A percentile compares a stretch with the other conserved stretches of the same genome.
Conservation (phyloP, 2,113 vertebrate species). For the Reinhardtius hippoglossoides region DNA sequence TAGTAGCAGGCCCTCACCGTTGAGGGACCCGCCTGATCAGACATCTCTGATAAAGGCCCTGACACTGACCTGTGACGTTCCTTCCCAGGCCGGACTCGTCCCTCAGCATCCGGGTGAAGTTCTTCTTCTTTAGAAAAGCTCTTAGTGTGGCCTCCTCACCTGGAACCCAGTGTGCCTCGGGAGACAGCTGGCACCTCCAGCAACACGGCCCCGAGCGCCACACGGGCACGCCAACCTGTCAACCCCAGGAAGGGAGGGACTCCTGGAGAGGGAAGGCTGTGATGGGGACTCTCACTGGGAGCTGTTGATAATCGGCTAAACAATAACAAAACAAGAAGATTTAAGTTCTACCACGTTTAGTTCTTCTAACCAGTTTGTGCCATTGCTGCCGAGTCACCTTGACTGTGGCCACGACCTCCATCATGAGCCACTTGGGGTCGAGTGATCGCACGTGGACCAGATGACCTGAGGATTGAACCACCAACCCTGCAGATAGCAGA, state of each 20-base stretch:
- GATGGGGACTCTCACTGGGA: background rate
- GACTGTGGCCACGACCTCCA: too few species aligned
- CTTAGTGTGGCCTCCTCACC: background rate
- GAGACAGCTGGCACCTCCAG: background rate
- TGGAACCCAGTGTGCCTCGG: background rate
- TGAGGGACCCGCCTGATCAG: background rate
- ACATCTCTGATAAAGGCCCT: background rate
- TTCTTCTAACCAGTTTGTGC: too few species aligned
- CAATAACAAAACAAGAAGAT: background rate
- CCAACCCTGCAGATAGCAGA: background rate
- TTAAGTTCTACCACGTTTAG: too few species aligned
- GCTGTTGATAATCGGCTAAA: background rate
- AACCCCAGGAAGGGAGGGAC: background rate
- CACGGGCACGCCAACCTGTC: background rate
- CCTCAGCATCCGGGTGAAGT: background rate
- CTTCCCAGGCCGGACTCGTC: background rate
- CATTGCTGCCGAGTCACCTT: too few species aligned
- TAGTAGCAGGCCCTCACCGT: too few species aligned
- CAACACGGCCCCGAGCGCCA: background rate
- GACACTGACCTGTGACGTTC: background rate
- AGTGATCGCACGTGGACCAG: background rate
- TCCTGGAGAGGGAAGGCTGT: background rate
- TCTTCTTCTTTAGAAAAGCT: conserved; percentile 8
- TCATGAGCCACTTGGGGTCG: too few species aligned
- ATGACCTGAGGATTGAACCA: background rate